Evolutionary conservation across 2,888 invertebrate species (phyloP), one percentile per base, ranked within the genome.

Genomic region (Epinotia ramella): DNA sequence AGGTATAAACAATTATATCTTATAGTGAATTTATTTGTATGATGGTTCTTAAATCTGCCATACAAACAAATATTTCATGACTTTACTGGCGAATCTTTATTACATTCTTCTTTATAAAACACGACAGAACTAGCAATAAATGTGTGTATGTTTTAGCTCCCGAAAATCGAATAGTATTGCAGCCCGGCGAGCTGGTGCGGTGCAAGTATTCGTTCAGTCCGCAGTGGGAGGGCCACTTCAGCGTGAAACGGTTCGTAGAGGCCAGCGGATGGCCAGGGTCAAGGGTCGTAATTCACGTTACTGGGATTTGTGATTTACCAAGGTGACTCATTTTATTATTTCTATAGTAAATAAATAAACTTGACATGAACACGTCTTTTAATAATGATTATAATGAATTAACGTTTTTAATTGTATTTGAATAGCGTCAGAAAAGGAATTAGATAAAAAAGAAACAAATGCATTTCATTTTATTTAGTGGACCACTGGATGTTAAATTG

Each of bases 191-290:
- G 77, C 84, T 94, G 5, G 83, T 93, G 7, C 83, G 94, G 77
- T 94, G 92, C 79, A 94, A 94, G 86, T 94, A 92, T 83, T 84
- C 91, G 0, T 94, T 94, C 78, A 91, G 83, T 77, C 94, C 94
- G 12, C 86, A 88, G 83, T 75, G 80, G 2, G 94, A 94, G 84
- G 94, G 94, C 1, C 89, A 83, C 77, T 94, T 89, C 76, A 87
- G 80, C 76, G 84, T 91, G 0, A 93, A 89, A 83, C 86, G 93
- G 44, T 94, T 84, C 79, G 88, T 93, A 6, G 93, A 94, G 88
- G 93, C 94, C 2, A 86, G 84, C 72, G 94, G 94, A 1, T 94
- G 94, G 94, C 94, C 94, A 0, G 88, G 90, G 53, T 94, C 94
- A 4, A 87, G 92, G 80, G 84, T 87, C 2, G 88, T 88, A 59